Conservation (phyloP, 2,113 vertebrate species). For the Sceloporus undulatus region DNA sequence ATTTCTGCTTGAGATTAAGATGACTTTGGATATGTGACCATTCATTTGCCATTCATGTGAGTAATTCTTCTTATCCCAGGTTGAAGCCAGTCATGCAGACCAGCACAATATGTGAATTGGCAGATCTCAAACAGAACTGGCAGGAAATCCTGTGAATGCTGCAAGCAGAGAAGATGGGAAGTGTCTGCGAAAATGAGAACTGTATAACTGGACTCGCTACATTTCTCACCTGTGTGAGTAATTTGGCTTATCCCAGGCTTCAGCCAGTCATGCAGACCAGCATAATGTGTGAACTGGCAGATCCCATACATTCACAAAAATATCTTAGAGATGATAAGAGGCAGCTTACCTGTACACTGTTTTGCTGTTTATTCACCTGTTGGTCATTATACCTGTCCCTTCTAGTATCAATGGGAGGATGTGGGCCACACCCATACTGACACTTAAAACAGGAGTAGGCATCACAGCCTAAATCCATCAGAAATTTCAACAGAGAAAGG, state of each 20-base stretch:
- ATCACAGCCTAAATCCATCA: constrained; percentile 90
- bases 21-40: not conserved
- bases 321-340: constrained; percentile 5
- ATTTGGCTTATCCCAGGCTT: too few species aligned
- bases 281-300: too few species aligned
- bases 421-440: constrained; percentile 80
- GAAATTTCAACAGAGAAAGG: constrained; percentile 86
- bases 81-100: not conserved
- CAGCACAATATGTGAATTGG: not conserved
- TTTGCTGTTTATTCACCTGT: constrained; percentile 66
- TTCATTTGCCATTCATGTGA: not conserved
- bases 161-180: not conserved
- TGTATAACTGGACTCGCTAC: not conserved
- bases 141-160: constrained; percentile 2
- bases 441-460: constrained; percentile 89
- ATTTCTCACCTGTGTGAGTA: not conserved
- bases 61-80: not conserved
- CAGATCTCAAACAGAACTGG: not conserved
- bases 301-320: not conserved
- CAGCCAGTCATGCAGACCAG: too few species aligned
- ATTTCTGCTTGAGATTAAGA: constrained; percentile 13
- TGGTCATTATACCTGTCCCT: constrained; percentile 67
- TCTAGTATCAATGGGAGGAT: constrained; percentile 78
- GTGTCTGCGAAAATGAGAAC: not conserved
- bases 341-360: constrained; percentile 77